Percentiles rank a stretch among this genome's conserved stretches.
These are phyloP conservation scores for Listronotus bonariensis DNA, from an alignment of 1,140 invertebrate genomes.

Conservation along the genomic window DNA sequence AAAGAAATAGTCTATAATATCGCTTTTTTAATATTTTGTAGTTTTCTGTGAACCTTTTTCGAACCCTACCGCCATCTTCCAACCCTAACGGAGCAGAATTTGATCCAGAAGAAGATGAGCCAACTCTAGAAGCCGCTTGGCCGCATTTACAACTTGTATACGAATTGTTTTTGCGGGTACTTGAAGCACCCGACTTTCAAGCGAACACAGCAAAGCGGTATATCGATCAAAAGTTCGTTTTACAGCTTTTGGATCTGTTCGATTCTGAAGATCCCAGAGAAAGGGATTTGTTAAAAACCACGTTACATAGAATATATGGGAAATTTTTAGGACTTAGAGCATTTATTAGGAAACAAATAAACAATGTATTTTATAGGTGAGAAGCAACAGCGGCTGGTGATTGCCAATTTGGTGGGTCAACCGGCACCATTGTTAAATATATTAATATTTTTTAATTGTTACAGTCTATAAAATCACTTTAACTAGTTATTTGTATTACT, in stretches of 20 bases:
- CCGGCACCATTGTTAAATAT: too few species aligned
- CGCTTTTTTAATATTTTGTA: too few species aligned
- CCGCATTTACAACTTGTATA: conserved; percentile 96
- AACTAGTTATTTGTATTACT: too few species aligned
- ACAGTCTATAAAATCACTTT: too few species aligned
- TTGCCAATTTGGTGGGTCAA: too few species aligned
- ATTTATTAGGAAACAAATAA: conserved; percentile 99
- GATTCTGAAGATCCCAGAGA: conserved; percentile 97
- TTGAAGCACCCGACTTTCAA: conserved; percentile 96
- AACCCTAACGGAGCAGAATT: conserved; percentile 98
- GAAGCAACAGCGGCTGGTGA: too few species aligned
- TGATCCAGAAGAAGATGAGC: conserved; percentile 99
- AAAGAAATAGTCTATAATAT: too few species aligned
- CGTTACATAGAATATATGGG: conserved; percentile 96
- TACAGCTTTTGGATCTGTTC: too few species aligned
- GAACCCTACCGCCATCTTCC: conserved; percentile 93
- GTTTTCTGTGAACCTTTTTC: conserved; percentile 94
- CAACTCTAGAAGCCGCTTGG: conserved; percentile 98
- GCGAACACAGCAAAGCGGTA: conserved; percentile 92
- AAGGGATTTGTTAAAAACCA: conserved; percentile 96
- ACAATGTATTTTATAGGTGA: conserved; percentile 91
- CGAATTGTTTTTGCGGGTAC: conserved; percentile 86
- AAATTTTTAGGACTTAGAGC: too few species aligned
- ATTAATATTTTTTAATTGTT: too few species aligned
- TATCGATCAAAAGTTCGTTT: conserved; percentile 97